These are phyloP conservation scores for Eueremaeus valkanovi DNA, from an alignment of 2,888 invertebrate species.

Conservation along the genomic window DNA sequence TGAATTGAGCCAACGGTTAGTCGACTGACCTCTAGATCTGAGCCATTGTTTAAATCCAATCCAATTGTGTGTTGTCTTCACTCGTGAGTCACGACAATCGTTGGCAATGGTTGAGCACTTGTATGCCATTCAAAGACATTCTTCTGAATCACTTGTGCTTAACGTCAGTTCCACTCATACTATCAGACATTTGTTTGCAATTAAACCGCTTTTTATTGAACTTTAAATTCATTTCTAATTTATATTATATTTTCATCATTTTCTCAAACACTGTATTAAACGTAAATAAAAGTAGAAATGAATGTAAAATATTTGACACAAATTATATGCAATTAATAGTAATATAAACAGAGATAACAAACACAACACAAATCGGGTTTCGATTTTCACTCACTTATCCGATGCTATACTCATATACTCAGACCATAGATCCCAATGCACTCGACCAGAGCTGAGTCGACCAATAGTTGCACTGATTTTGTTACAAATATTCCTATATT, in stretches of 20 bases:
- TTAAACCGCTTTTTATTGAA: neutral
- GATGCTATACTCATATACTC: too few relatives aligned
- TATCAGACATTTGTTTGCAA: neutral
- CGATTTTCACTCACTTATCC: neutral
- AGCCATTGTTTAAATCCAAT: constrained; percentile 3
- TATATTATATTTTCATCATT: neutral
- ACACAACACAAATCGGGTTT: neutral
- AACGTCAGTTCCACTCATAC: too few relatives aligned
- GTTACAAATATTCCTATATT: too few relatives aligned
- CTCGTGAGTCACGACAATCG: neutral
- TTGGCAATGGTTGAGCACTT: neutral
- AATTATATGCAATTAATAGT: neutral
- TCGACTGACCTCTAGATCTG: neutral
- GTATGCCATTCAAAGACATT: neutral
- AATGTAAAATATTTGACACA: neutral
- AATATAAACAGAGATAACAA: neutral
- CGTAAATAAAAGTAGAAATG: neutral
- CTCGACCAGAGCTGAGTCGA: too few relatives aligned
- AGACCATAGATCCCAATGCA: too few relatives aligned
- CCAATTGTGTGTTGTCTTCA: neutral
- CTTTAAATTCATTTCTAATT: neutral
- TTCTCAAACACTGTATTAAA: too few relatives aligned
- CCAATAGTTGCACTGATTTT: too few relatives aligned
- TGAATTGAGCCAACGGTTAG: too few relatives aligned
- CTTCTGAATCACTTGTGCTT: neutral